phyloP scores from a whole-genome alignment of 1,140 invertebrate species.

The Riptortus pedestris region DNA sequence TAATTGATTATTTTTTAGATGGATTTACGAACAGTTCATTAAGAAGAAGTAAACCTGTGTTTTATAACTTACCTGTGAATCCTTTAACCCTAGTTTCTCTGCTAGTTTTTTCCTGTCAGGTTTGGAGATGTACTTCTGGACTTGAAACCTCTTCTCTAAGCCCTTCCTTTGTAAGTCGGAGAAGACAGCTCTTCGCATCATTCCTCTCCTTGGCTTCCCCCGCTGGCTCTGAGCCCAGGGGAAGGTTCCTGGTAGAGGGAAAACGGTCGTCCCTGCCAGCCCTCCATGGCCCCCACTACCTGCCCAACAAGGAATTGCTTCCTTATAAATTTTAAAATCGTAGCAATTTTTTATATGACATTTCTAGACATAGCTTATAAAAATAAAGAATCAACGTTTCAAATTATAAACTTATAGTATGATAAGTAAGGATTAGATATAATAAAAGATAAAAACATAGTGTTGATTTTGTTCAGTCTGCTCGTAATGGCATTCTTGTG shows the following conservation, averaged over 20 bases:
- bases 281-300: conserved; percentile 37
- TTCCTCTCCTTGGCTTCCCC: conserved; percentile 78
- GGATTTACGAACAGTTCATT: no score
- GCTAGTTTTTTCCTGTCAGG: conserved; percentile 93
- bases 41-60: no score
- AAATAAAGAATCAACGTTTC: neutral
- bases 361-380: neutral
- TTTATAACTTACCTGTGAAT: conserved; percentile 74
- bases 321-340: neutral
- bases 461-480: no score
- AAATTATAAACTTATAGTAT: no score
- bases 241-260: conserved; percentile 57
- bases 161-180: conserved; percentile 90
- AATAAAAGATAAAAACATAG: no score
- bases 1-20: no score
- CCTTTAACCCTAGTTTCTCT: conserved; percentile 89
- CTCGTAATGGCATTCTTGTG: no score
- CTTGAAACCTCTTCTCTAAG: conserved; percentile 86
- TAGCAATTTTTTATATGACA: neutral
- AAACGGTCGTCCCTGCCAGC: conserved; percentile 44
- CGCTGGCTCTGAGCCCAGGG: conserved; percentile 67
- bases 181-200: conserved; percentile 88
- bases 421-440: no score
- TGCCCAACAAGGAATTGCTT: no score
- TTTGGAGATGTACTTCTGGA: conserved; percentile 97